Conservation (phyloP, 2,113 vertebrate genomes). For the Myodes glareolus region DNA sequence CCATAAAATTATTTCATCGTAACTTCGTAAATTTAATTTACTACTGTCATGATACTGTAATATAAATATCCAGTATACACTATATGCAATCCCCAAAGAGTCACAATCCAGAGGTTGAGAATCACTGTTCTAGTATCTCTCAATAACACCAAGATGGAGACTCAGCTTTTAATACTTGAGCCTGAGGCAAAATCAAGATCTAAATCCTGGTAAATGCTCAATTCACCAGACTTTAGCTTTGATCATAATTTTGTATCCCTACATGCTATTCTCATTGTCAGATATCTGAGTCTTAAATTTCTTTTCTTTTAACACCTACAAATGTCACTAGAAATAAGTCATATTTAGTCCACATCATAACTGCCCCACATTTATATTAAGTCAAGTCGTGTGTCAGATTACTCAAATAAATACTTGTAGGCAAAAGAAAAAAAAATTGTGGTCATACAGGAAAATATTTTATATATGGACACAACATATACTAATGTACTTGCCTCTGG, state of each 20-base stretch:
- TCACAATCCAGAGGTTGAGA: neutral
- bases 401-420: neutral
- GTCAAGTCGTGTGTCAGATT: neutral
- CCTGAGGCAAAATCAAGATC: neutral
- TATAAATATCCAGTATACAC: neutral
- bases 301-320: neutral
- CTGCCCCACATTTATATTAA: neutral
- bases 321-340: neutral
- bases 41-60: neutral
- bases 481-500: neutral
- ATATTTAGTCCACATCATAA: neutral
- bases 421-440: neutral
- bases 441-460: neutral
- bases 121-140: neutral
- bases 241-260: fast-evolving
- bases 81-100: neutral
- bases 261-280: neutral
- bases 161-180: neutral
- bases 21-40: neutral
- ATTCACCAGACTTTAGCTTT: neutral
- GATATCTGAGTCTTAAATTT: neutral
- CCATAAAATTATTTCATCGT: neutral
- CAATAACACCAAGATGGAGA: neutral
- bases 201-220: neutral
- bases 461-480: neutral